Base-by-base conservation (phyloP, 53 echinoderm and acorn worm species). In the Echinarachnius parma region DNA sequence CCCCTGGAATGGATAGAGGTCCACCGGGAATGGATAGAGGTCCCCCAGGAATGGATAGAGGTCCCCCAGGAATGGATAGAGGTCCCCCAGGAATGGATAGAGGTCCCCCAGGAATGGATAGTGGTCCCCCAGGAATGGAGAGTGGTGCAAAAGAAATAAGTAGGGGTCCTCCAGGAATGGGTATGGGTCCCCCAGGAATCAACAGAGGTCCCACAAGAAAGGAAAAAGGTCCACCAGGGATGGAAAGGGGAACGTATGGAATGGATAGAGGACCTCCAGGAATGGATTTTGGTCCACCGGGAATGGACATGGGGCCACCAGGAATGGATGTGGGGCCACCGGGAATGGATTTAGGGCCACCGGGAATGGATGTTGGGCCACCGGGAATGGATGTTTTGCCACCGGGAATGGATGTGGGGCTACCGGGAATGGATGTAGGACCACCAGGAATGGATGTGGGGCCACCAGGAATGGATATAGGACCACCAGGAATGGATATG, bases 51-150 rank as follows among this genome's bases (percentile, higher is more conserved):
- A 4, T 33, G 42, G 49, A 60, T 32, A 24, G 19, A 29, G 79
- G 74, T 29, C 52, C 58, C 24, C 67, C 26, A 24, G 24, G 15
- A 44, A 24, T 22, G 8, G 23, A 44, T 39, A 59, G 76, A 50
- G 59, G 76, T 58, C 59, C 58, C 18, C 13, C 36, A 15, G 69
- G 36, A 4, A 18, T 69, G 31, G 27, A 24, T 2, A 49, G 35
- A 1, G 62, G 70, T 55, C 84, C 21, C 28, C 78, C 29, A 31
- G 70, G 29, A 25, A 23, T 84, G 78, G 35, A 26, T 7, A 21
- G 1, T 33, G 53, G 25, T 35, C 33, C 52, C 9, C 18, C 52
- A 16, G 34, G 66, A 0, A 48, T 69, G 29, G 37, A 64, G 30
- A 28, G 22, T 45, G 86, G 80, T 9, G 52, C 34, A 31, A 16